Evolutionary conservation across 2,113 vertebrate species (phyloP).

Genomic region (Aramus guarauna): DNA sequence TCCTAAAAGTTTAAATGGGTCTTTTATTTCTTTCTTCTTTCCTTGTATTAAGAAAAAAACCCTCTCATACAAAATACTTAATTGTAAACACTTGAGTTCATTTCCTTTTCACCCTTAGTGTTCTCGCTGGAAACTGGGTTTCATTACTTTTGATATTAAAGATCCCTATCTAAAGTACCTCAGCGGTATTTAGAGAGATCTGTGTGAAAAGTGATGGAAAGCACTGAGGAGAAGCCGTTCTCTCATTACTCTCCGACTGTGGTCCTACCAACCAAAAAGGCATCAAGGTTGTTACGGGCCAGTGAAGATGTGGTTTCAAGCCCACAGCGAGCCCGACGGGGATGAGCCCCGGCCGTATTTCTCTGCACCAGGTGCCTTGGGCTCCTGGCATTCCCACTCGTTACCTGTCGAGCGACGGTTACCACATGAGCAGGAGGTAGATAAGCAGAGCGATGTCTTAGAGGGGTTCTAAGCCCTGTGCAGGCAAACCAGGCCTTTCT

Average conservation of each 20-base stretch:
- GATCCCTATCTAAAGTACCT: background rate
- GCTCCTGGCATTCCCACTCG: background rate
- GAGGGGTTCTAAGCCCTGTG: background rate
- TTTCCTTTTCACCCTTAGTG: background rate
- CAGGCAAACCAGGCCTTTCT: background rate
- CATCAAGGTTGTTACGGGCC: background rate
- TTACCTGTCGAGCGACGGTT: background rate
- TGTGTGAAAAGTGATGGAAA: background rate
- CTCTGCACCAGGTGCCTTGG: background rate
- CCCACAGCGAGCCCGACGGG: rapidly evolving
- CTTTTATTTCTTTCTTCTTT: background rate
- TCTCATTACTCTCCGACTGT: background rate
- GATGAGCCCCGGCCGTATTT: background rate
- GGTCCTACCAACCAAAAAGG: background rate
- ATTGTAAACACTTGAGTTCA: background rate
- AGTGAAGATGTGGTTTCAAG: background rate
- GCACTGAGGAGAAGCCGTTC: background rate
- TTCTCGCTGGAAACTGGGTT: background rate
- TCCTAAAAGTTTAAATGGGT: background rate
- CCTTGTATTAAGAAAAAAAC: background rate
- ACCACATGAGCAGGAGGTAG: background rate
- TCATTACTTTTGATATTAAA: conserved; percentile 15
- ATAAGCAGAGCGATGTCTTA: background rate
- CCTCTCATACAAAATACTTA: background rate
- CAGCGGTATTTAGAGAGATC: background rate